Conservation (phyloP, 2,797 vertebrate genomes). For the Catostomus latipinnis region DNA sequence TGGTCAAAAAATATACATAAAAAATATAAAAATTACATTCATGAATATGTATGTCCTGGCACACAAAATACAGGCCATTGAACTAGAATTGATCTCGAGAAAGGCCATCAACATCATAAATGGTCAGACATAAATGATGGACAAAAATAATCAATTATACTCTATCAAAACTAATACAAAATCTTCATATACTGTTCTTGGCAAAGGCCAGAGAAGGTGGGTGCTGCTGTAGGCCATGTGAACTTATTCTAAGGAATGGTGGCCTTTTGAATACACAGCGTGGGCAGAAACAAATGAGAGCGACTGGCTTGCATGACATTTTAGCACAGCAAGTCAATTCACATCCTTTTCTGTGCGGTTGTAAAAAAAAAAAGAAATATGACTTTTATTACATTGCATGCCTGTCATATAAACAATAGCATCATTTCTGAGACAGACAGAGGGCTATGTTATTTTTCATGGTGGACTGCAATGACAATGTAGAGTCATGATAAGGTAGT, state of each 20-base stretch:
- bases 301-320: conserved; percentile 71
- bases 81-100: no score
- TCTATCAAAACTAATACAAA: not conserved
- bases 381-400: conserved; percentile 37
- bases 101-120: no score
- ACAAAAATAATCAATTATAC: not conserved
- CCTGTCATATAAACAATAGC: conserved; percentile 33
- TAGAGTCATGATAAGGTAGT: conserved; percentile 18
- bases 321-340: conserved; percentile 59
- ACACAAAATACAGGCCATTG: no score
- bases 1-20: no score
- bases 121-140: not conserved
- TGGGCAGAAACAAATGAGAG: conserved; percentile 41
- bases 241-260: conserved; percentile 63
- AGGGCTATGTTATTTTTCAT: conserved; percentile 19
- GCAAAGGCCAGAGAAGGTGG: conserved; percentile 46
- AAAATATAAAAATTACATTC: no score
- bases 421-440: conserved; percentile 30
- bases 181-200: not conserved
- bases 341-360: conserved; percentile 38
- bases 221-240: conserved; percentile 55
- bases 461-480: conserved; percentile 11
- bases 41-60: no score
- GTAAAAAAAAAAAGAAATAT: conserved; percentile 22
- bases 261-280: conserved; percentile 62